Conservation (phyloP, 2,797 vertebrate species). For the Lagocephalus sceleratus region DNA sequence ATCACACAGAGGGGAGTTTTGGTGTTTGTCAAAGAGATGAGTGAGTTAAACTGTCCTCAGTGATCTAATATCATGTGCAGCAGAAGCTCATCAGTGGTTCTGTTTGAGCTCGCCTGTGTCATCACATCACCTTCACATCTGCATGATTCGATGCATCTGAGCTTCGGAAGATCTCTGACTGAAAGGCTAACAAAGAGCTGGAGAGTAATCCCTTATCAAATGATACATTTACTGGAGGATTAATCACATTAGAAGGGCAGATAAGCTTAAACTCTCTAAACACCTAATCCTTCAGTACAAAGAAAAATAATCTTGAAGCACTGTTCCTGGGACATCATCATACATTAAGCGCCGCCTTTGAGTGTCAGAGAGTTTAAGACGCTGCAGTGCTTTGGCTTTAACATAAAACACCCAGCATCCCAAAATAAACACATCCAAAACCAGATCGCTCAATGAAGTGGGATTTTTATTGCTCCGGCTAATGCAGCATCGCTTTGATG, state of each 20-base stretch:
- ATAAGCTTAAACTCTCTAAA: slow-evolving; percentile 31
- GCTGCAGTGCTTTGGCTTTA: slow-evolving; percentile 24
- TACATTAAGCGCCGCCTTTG: slow-evolving; percentile 32
- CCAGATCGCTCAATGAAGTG: slow-evolving; percentile 53
- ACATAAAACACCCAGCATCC: slow-evolving; percentile 21
- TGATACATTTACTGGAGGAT: slow-evolving; percentile 53
- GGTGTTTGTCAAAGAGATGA: slow-evolving; percentile 71
- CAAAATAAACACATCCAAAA: slow-evolving; percentile 46
- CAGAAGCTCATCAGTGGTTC: slow-evolving; percentile 42
- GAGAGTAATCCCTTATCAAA: slow-evolving; percentile 57
- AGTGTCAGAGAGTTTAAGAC: slow-evolving; percentile 16
- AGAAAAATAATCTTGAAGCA: slow-evolving; percentile 26
- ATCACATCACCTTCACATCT: slow-evolving; percentile 46
- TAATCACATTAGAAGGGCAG: slow-evolving; percentile 49
- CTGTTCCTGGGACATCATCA: slow-evolving; percentile 37
- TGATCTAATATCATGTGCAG: slow-evolving; percentile 50
- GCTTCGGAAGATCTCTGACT: slow-evolving; percentile 33
- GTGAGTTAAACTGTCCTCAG: slow-evolving; percentile 62
- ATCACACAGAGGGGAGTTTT: slow-evolving; percentile 70
- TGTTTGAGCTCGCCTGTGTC: slow-evolving; percentile 37
- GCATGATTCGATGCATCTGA: slow-evolving; percentile 49
- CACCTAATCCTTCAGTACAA: slow-evolving; percentile 1
- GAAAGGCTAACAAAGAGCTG: slow-evolving; percentile 55
- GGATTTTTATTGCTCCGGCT: slow-evolving; percentile 51
- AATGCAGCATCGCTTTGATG: slow-evolving; percentile 57